phyloP scores from a whole-genome alignment of 64 coral and sea anemone species.

The Dendronephthya gigantea region DNA sequence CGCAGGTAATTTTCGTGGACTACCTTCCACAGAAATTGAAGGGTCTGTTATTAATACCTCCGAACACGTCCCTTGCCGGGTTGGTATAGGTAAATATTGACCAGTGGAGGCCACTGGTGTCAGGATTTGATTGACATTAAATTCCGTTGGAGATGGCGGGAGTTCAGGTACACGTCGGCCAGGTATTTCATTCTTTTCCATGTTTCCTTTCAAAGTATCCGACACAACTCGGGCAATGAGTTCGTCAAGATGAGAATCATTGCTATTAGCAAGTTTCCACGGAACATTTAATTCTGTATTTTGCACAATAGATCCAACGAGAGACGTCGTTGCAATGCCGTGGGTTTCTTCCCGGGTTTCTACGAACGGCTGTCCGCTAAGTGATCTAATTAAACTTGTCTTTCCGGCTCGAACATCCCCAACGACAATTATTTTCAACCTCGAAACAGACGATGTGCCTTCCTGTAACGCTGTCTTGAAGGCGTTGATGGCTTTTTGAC shows the following conservation, averaged over 20 bases:
- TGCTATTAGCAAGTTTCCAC: constrained; percentile 44
- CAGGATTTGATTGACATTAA: background rate
- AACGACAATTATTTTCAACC: constrained; percentile 44
- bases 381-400: constrained; percentile 47
- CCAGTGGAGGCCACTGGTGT: background rate
- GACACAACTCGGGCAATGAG: constrained; percentile 52
- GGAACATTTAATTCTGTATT: constrained; percentile 44
- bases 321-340: constrained; percentile 42
- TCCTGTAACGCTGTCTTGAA: constrained; percentile 40
- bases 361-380: constrained; percentile 39
- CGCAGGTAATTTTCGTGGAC: background rate
- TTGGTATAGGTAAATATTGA: background rate
- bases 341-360: constrained; percentile 49
- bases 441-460: constrained; percentile 40
- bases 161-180: background rate
- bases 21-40: background rate
- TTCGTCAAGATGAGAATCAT: constrained; percentile 45
- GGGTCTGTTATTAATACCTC: background rate
- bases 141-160: background rate
- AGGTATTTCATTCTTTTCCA: background rate
- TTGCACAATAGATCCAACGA: constrained; percentile 44
- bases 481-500: constrained; percentile 35
- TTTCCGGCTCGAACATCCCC: constrained; percentile 62
- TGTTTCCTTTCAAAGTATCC: constrained; percentile 1
- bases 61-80: background rate